phyloP scores from a whole-genome alignment of 1,140 invertebrate genomes.

The Diplogasteroides magnus region DNA sequence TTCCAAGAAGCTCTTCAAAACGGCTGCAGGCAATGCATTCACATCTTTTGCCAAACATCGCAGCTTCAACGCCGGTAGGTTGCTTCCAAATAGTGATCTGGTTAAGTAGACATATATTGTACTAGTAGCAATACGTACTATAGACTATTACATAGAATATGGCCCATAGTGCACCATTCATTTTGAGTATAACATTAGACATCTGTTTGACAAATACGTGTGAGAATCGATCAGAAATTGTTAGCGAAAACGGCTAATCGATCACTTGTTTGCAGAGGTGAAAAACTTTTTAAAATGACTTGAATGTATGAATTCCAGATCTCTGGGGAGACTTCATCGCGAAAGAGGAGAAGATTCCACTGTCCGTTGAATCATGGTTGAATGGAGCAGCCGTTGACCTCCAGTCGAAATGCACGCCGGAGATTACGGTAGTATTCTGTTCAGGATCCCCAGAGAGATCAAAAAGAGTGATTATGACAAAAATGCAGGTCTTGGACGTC shows the following conservation, averaged over 20 bases:
- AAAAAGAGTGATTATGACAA: no score
- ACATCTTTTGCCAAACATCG: neutral
- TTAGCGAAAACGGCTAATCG: neutral
- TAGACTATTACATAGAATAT: no score
- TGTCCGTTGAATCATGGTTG: neutral
- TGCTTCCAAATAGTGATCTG: no score
- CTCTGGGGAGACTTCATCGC: neutral
- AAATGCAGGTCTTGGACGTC: neutral
- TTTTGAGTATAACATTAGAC: no score
- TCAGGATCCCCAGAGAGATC: neutral
- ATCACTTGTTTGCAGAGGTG: neutral
- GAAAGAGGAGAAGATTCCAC: neutral
- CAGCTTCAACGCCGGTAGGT: neutral
- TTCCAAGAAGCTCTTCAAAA: neutral
- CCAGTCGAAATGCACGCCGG: neutral
- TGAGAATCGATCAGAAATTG: no score
- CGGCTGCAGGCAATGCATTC: neutral
- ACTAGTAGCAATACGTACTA: no score
- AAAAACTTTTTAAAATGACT: neutral
- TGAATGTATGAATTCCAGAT: no score
- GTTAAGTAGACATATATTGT: no score
- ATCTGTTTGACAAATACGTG: no score
- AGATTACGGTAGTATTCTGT: neutral
- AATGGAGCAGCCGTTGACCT: neutral
- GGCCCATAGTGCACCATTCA: no score